A percentile compares a stretch with the other conserved stretches of the same genome.
These are phyloP conservation scores for Drosophila anceps DNA, from an alignment of 2,888 invertebrate genomes.

Conservation along the genomic window DNA sequence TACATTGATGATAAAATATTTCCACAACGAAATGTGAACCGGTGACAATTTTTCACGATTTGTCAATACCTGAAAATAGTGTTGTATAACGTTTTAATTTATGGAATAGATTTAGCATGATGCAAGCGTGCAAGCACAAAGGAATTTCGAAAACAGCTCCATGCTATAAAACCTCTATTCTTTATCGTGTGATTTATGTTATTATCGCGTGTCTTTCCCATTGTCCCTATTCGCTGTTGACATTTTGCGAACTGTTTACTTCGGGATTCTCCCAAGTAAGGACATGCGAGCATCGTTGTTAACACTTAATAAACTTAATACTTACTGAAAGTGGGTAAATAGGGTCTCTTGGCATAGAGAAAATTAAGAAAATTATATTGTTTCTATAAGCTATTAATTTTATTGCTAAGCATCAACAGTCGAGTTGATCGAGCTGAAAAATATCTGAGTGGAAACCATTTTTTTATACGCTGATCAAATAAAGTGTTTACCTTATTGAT, in stretches of 20 bases:
- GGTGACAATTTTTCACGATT: background rate
- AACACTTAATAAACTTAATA: constrained; percentile 24
- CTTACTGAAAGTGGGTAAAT: background rate
- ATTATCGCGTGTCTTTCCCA: constrained; percentile 40
- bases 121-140: background rate
- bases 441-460: no score
- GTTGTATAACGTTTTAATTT: background rate
- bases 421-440: no score
- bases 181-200: constrained; percentile 28
- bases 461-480: no score
- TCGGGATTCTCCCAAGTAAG: background rate
- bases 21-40: no score
- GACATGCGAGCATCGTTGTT: constrained; percentile 39
- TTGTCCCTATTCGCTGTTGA: constrained; percentile 39
- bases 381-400: background rate
- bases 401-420: background rate
- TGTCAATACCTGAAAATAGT: background rate
- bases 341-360: background rate
- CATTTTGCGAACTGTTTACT: constrained; percentile 40
- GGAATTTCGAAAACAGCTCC: constrained; percentile 4
- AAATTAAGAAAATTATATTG: background rate
- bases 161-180: background rate
- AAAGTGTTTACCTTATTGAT: no score
- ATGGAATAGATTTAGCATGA: background rate
- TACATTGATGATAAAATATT: no score